These are phyloP conservation scores for Portevinia maculata DNA, from an alignment of 2,888 invertebrate species.

Conservation along the genomic window DNA sequence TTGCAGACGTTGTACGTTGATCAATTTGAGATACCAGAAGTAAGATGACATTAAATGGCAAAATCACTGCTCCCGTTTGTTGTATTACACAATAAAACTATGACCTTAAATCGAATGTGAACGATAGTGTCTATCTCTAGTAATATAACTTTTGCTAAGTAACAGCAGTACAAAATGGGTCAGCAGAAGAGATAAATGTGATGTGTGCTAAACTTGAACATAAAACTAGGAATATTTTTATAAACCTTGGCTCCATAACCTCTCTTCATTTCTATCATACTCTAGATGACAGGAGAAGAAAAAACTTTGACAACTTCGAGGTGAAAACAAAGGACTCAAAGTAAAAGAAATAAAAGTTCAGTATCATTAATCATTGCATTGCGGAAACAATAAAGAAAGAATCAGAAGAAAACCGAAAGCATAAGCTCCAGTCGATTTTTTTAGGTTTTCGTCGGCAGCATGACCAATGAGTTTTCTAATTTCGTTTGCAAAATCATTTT, in stretches of 20 bases:
- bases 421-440: conserved; percentile 25
- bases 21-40: conserved; percentile 7
- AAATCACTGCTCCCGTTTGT: conserved; percentile 7
- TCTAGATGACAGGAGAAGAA: neutral
- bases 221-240: conserved; percentile 8
- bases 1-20: neutral
- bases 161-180: neutral
- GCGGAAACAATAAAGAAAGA: conserved; percentile 17
- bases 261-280: neutral
- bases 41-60: conserved; percentile 9
- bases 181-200: neutral
- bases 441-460: conserved; percentile 50
- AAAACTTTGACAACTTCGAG: conserved; percentile 17
- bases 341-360: conserved; percentile 31
- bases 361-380: conserved; percentile 59
- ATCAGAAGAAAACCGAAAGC: conserved; percentile 9
- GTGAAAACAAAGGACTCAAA: conserved; percentile 34
- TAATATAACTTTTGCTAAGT: neutral
- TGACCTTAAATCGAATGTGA: neutral
- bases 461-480: conserved; percentile 57
- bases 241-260: conserved; percentile 14
- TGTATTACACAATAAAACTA: neutral
- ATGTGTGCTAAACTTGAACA: neutral
- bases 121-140: neutral
- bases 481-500: conserved; percentile 58